Percentiles rank a stretch among this genome's conserved stretches.
Conservation (phyloP, 2,888 invertebrate genomes). For the Tinea pellionella region DNA sequence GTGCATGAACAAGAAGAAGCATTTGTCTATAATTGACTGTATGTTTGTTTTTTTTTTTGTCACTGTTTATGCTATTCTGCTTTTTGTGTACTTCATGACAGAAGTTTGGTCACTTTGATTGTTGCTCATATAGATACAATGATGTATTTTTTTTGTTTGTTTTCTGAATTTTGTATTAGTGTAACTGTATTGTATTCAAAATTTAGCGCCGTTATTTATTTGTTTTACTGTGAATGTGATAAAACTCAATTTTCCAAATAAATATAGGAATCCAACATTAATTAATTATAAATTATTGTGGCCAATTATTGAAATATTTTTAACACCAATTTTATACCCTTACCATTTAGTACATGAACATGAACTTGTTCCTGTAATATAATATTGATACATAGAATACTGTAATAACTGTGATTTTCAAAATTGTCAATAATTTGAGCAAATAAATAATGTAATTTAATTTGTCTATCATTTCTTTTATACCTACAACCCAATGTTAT, state of each 20-base stretch:
- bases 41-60: neutral
- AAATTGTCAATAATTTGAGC: constrained; percentile 70
- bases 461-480: neutral
- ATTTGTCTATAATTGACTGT: neutral
- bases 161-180: constrained; percentile 20
- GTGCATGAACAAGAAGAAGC: neutral
- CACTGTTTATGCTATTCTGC: neutral
- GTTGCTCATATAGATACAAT: neutral
- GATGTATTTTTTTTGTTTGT: neutral
- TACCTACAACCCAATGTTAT: neutral
- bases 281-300: constrained; percentile 35
- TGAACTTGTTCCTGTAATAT: constrained; percentile 40
- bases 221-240: constrained; percentile 6
- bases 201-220: neutral
- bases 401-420: constrained; percentile 69
- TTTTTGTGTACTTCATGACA: neutral
- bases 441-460: constrained; percentile 56
- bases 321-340: constrained; percentile 67
- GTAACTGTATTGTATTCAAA: constrained; percentile 20
- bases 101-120: neutral
- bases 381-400: constrained; percentile 51
- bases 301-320: constrained; percentile 57
- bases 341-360: constrained; percentile 54
- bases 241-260: neutral
- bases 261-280: neutral